Conservation (phyloP, 1,140 invertebrate species). For the Ephestia elutella region DNA sequence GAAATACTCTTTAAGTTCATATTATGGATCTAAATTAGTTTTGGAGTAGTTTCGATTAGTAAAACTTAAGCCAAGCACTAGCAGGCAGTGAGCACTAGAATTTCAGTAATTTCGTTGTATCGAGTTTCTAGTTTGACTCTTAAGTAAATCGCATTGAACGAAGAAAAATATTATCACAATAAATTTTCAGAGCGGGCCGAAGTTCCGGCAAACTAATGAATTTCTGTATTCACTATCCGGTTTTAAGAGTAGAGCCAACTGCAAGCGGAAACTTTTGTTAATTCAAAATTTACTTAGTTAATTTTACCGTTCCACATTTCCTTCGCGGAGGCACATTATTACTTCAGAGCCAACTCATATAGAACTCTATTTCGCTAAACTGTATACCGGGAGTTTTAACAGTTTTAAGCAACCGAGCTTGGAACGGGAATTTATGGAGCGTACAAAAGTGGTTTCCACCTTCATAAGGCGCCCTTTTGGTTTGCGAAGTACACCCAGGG, state of each 20-base stretch:
- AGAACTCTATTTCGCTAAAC: constrained; percentile 16
- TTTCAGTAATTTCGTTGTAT: too few species aligned
- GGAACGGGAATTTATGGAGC: constrained; percentile 1
- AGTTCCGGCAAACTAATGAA: background rate
- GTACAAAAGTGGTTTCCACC: background rate
- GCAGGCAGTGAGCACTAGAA: too few species aligned
- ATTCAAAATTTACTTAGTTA: constrained; percentile 4
- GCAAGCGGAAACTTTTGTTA: background rate
- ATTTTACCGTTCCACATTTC: constrained; percentile 2
- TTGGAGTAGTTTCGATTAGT: too few species aligned
- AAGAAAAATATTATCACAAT: background rate
- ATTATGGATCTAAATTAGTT: too few species aligned
- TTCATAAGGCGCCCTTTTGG: background rate
- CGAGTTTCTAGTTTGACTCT: too few species aligned
- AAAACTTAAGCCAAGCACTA: too few species aligned
- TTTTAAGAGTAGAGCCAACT: background rate
- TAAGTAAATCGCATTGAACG: background rate
- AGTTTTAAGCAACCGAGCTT: constrained; percentile 23
- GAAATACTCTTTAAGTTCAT: too few species aligned
- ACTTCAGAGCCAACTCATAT: constrained; percentile 11
- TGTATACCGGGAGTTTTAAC: constrained; percentile 19
- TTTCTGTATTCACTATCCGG: background rate
- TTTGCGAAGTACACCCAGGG: background rate
- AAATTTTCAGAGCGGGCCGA: background rate
- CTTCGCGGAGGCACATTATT: constrained; percentile 1